These are phyloP conservation scores for Prochilodus magdalenae DNA, from an alignment of 2,113 vertebrate species.

Conservation along the genomic window DNA sequence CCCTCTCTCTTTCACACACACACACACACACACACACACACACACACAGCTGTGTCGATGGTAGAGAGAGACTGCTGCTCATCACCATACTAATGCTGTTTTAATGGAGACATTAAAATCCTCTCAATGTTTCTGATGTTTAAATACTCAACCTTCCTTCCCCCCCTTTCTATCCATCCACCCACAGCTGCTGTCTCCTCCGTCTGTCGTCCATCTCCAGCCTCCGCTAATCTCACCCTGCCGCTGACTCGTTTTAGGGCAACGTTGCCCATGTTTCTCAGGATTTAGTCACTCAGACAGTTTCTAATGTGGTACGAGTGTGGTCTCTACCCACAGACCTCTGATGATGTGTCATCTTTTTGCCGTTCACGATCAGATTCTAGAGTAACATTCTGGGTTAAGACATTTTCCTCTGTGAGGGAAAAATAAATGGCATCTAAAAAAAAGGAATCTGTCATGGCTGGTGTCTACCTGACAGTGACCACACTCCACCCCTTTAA, in stretches of 20 bases:
- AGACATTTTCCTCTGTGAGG: no score
- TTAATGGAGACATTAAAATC: slow-evolving; percentile 61
- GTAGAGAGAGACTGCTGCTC: slow-evolving; percentile 25
- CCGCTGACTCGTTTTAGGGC: neutral
- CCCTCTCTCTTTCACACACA: neutral
- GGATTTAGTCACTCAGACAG: neutral
- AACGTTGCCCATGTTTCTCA: neutral
- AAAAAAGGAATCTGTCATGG: no score
- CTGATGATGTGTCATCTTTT: neutral
- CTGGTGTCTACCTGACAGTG: no score
- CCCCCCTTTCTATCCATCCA: neutral
- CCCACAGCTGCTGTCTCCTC: neutral
- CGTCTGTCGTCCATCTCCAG: slow-evolving; percentile 3
- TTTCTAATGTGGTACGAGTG: neutral
- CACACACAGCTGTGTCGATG: slow-evolving; percentile 13
- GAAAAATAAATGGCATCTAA: no score
- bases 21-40: no score
- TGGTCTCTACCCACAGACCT: neutral
- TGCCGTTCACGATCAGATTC: neutral
- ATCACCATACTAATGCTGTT: slow-evolving; percentile 63
- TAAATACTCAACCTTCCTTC: slow-evolving; percentile 42
- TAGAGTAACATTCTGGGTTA: neutral
- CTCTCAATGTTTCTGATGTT: slow-evolving; percentile 60
- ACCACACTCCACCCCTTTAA: no score
- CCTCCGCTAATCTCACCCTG: neutral